phyloP scores from a whole-genome alignment of 1,140 invertebrate genomes.

The Onthophagus taurus region DNA sequence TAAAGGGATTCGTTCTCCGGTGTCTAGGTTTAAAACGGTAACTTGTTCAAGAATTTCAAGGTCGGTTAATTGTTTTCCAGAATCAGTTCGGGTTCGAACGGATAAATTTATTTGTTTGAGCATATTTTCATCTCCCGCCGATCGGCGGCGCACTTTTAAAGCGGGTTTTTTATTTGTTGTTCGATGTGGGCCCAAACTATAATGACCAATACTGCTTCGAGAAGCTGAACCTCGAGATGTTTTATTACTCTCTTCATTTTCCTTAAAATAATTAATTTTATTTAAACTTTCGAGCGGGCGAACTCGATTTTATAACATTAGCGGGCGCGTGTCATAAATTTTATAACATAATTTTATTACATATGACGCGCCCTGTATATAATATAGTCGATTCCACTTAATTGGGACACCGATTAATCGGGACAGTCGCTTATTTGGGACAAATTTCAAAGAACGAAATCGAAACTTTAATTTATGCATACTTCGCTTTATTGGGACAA shows the following conservation, averaged over 20 bases:
- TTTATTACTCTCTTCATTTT: too few species aligned
- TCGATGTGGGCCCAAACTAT: constrained; percentile 47
- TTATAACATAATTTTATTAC: too few species aligned
- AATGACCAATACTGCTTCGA: constrained; percentile 47
- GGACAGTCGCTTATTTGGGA: too few species aligned
- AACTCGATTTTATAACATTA: too few species aligned
- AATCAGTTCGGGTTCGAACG: constrained; percentile 73
- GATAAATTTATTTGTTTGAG: constrained; percentile 62
- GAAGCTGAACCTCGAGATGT: constrained; percentile 39
- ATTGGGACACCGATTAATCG: too few species aligned
- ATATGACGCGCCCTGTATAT: constrained; percentile 24
- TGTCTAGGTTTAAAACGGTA: constrained; percentile 88
- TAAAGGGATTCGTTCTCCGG: constrained; percentile 78
- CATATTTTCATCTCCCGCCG: constrained; percentile 62
- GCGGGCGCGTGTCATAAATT: too few species aligned
- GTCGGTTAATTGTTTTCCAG: constrained; percentile 74
- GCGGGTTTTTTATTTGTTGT: too few species aligned
- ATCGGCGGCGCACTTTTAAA: constrained; percentile 62
- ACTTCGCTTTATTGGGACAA: too few species aligned
- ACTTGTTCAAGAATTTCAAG: constrained; percentile 83
- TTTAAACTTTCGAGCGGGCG: too few species aligned
- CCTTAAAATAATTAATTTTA: too few species aligned
- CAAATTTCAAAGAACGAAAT: too few species aligned
- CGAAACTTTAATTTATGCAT: too few species aligned
- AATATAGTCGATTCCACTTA: constrained; percentile 35